Conservation (phyloP, 1,140 invertebrate species). For the Procambarus virginalis region DNA sequence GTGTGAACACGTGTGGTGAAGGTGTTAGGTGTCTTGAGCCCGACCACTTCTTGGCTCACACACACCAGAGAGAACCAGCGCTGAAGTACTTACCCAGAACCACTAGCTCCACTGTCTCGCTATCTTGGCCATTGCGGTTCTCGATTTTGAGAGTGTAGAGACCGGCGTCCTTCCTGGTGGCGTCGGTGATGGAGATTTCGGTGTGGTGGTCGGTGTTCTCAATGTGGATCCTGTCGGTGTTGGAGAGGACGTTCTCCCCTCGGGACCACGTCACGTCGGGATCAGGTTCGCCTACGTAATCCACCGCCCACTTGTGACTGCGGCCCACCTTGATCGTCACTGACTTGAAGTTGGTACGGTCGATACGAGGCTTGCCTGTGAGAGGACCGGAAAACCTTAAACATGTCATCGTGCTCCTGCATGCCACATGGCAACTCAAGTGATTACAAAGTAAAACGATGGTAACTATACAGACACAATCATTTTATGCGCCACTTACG, state of each 20-base stretch:
- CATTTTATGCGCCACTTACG: constrained; percentile 78
- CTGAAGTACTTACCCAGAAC: constrained; percentile 82
- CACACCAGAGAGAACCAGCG: no score
- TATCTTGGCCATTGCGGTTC: constrained; percentile 91
- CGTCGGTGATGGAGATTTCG: constrained; percentile 88
- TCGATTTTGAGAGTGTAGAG: constrained; percentile 91
- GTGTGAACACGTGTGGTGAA: no score
- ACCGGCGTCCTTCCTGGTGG: constrained; percentile 90
- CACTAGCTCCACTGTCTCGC: constrained; percentile 91
- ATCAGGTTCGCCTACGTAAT: constrained; percentile 91
- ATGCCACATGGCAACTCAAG: no score
- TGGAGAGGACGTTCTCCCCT: constrained; percentile 85
- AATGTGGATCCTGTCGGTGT: constrained; percentile 87
- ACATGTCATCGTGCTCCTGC: background rate
- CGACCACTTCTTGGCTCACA: no score
- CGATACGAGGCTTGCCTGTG: constrained; percentile 76
- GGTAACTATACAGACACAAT: no score
- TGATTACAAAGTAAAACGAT: no score
- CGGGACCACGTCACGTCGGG: constrained; percentile 90
- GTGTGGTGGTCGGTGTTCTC: constrained; percentile 94
- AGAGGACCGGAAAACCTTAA: background rate
- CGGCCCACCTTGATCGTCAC: constrained; percentile 90
- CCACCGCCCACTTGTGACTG: constrained; percentile 93
- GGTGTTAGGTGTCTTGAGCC: no score
- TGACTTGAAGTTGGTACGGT: constrained; percentile 89